A percentile compares a stretch with the other conserved stretches of the same genome.
phyloP scores from a whole-genome alignment of 2,113 vertebrate genomes.

The Pimephales promelas region DNA sequence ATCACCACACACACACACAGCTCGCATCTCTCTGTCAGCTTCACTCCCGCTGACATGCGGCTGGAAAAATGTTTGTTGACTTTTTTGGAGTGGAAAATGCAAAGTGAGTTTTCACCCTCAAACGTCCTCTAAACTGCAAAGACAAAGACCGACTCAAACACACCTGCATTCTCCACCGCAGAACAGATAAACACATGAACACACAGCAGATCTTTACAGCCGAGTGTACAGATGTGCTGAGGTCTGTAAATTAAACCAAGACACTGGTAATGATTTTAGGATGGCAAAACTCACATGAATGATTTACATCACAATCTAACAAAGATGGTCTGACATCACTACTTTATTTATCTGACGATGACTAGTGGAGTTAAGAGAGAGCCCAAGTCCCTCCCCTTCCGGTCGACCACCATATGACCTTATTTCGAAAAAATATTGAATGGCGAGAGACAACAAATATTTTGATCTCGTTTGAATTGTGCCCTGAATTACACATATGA shows the following conservation, averaged over 20 bases:
- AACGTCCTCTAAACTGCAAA: constrained; percentile 12
- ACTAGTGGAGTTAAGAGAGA: too few species aligned
- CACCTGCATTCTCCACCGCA: not conserved
- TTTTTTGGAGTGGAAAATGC: constrained; percentile 12
- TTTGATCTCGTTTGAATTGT: too few species aligned
- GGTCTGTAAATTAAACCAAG: not conserved
- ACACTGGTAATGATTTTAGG: not conserved
- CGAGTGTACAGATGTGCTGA: not conserved
- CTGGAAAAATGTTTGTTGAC: constrained; percentile 20
- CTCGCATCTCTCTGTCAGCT: constrained; percentile 17
- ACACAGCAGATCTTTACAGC: not conserved
- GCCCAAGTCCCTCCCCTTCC: too few species aligned
- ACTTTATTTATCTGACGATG: too few species aligned
- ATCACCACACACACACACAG: not conserved
- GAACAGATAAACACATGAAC: constrained; percentile 40
- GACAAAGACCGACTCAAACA: not conserved
- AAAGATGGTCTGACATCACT: too few species aligned
- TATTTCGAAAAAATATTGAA: too few species aligned
- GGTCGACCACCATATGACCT: too few species aligned
- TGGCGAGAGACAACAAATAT: too few species aligned
- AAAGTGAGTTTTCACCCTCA: constrained; percentile 19
- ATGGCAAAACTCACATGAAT: not conserved
- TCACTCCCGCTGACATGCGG: not conserved
- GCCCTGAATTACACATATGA: too few species aligned
- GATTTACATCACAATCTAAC: too few species aligned